phyloP scores from a whole-genome alignment of 2,888 invertebrate species.

The Andrena fulva region DNA sequence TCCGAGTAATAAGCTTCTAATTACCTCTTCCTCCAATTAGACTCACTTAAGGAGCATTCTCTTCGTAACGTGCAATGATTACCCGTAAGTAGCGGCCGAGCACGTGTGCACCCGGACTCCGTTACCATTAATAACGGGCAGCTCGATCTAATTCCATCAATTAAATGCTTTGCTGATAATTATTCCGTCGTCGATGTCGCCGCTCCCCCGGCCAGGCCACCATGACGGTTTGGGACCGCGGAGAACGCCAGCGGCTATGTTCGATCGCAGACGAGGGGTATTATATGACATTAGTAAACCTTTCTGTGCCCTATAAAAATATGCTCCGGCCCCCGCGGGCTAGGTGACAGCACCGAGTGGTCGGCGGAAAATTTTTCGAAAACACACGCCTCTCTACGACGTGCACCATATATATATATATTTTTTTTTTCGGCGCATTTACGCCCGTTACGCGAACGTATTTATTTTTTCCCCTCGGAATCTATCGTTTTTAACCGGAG shows the following conservation, averaged over 20 bases:
- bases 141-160: slow-evolving; percentile 76
- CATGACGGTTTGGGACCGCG: neutral
- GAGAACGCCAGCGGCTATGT: neutral
- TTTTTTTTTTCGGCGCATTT: slow-evolving; percentile 65
- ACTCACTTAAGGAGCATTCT: slow-evolving; percentile 74
- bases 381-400: slow-evolving; percentile 23
- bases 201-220: slow-evolving; percentile 9
- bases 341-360: slow-evolving; percentile 32
- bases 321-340: slow-evolving; percentile 49
- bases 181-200: slow-evolving; percentile 62
- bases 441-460: slow-evolving; percentile 66
- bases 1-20: slow-evolving; percentile 69
- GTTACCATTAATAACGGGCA: slow-evolving; percentile 67
- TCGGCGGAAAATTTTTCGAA: slow-evolving; percentile 41
- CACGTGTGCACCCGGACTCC: slow-evolving; percentile 37
- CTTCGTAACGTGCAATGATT: slow-evolving; percentile 78
- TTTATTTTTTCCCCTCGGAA: slow-evolving; percentile 63
- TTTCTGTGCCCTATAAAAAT: slow-evolving; percentile 61
- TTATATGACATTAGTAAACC: slow-evolving; percentile 66
- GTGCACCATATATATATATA: slow-evolving; percentile 36
- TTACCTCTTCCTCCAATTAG: slow-evolving; percentile 79
- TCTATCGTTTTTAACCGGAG: slow-evolving; percentile 66
- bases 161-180: slow-evolving; percentile 77
- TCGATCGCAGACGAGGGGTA: slow-evolving; percentile 23
- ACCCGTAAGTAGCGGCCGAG: slow-evolving; percentile 62